A percentile compares a stretch with the other conserved stretches of the same genome.
Conservation (phyloP, 2,113 vertebrate species). For the Spheniscus mendiculus region DNA sequence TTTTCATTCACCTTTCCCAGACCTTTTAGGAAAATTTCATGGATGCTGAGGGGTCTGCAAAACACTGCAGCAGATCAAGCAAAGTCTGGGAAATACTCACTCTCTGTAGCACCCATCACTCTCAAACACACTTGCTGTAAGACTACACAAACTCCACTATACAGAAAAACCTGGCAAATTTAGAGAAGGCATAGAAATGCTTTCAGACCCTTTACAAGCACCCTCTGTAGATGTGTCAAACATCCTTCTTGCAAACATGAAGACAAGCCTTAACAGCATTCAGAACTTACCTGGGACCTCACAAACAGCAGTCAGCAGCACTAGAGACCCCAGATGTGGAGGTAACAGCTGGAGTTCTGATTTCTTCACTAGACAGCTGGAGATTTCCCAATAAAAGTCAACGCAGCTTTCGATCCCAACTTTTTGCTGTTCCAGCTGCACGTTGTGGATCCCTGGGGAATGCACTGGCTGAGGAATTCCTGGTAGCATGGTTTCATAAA, state of each 20-base stretch:
- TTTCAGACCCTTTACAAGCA: not conserved
- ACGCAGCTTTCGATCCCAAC: not conserved
- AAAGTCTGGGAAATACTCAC: not conserved
- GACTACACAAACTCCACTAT: not conserved
- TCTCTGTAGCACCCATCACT: not conserved
- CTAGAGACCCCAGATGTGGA: not conserved
- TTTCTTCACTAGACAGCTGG: constrained; percentile 17
- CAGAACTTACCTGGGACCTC: constrained; percentile 38
- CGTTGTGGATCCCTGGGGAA: not conserved
- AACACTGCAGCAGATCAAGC: not conserved
- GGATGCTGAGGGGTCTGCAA: not conserved
- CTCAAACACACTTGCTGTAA: not conserved
- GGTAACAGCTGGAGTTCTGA: constrained; percentile 37
- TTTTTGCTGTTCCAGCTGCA: constrained; percentile 16
- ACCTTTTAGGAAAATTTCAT: not conserved
- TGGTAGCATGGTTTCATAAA: not conserved
- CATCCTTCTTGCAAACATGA: not conserved
- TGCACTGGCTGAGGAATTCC: not conserved
- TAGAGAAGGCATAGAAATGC: not conserved
- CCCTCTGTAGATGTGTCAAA: not conserved
- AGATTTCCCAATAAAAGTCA: constrained; percentile 37
- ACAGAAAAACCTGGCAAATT: not conserved
- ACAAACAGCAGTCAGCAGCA: not conserved
- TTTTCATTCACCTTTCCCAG: not conserved
- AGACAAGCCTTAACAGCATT: not conserved